Evolutionary conservation across 1,140 invertebrate species (phyloP), one percentile per base, ranked within the genome.

Genomic region (Chlorops oryzae): DNA sequence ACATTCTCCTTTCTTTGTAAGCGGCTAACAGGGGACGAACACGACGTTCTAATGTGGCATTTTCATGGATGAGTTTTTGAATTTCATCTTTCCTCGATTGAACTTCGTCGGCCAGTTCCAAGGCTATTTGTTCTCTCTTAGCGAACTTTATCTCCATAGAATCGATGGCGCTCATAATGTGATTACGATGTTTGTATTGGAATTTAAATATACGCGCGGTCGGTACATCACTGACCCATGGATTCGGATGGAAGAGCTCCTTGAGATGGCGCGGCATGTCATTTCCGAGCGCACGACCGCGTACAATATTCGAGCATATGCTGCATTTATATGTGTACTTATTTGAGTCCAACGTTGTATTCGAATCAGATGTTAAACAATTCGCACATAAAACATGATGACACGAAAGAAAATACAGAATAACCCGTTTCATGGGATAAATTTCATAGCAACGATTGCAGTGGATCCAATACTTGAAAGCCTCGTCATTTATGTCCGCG

Each of bases 321-420:
- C 54, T 53, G 34, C 64, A 67, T 12, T 27, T 49, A 21, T 42
- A 67, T 4, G 51, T 40, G 13, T 47, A 42, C 0, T 58, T 51
- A 39, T 65, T 58, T 32, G 7, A 37, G 45, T 7, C 60, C 37
- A 6, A 39, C 53, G 5, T 45, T 52, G 4, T 50, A 50, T 3
- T 63, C 60, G 22, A 46, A 20, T 10, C 25, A 37, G 5, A 46
- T 54, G 20, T 39, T 55, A 1, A 1, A 15, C 64, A 64, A 25
- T 61, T 56, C 0, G 57, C 51, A 39, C 64, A 67, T 4, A 17
- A 7, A 0, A 67, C 48, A 20, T 67, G 64, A 17, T 64, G 50
- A 25, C 64, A 67, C n/a, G 64, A 58, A 4, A 67, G 42, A 18
- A 67, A 23, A 44, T 61, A 64, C 13, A 66, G 15, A 0, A 10